phyloP scores from a whole-genome alignment of 1,140 invertebrate genomes.

The Papilio glaucus region DNA sequence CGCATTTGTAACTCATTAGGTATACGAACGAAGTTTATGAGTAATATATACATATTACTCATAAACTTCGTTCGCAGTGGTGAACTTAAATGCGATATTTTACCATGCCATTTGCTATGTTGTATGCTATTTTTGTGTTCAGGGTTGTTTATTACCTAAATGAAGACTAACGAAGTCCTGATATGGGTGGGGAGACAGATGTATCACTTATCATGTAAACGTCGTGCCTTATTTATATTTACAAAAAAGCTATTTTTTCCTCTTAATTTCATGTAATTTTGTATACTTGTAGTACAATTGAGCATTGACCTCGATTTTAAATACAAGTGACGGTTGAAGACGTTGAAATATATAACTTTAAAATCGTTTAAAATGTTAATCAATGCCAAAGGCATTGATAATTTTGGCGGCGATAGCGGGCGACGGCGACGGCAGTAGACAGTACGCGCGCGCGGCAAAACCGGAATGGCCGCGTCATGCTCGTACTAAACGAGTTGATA shows the following conservation, averaged over 20 bases:
- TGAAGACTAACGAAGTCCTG: too few species aligned
- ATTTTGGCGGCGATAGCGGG: slow-evolving; percentile 55
- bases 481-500: slow-evolving; percentile 29
- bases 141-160: too few species aligned
- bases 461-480: slow-evolving; percentile 42
- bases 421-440: slow-evolving; percentile 51
- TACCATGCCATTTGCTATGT: too few species aligned
- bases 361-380: slow-evolving; percentile 67
- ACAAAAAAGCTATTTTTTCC: not conserved
- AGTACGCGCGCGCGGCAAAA: slow-evolving; percentile 52
- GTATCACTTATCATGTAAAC: too few species aligned
- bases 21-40: too few species aligned
- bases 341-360: slow-evolving; percentile 49
- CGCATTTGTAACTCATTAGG: too few species aligned
- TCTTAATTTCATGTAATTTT: not conserved
- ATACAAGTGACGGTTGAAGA: slow-evolving; percentile 46
- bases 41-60: too few species aligned
- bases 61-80: too few species aligned
- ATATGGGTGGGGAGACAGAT: too few species aligned
- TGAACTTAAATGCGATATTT: too few species aligned
- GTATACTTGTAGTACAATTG: not conserved
- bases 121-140: too few species aligned
- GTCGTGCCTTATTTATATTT: not conserved
- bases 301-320: slow-evolving; percentile 44
- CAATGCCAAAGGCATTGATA: slow-evolving; percentile 60